Percentiles rank a stretch among this genome's conserved stretches.
phyloP scores from a whole-genome alignment of 2,113 vertebrate genomes.

The Trogon melanurus region DNA sequence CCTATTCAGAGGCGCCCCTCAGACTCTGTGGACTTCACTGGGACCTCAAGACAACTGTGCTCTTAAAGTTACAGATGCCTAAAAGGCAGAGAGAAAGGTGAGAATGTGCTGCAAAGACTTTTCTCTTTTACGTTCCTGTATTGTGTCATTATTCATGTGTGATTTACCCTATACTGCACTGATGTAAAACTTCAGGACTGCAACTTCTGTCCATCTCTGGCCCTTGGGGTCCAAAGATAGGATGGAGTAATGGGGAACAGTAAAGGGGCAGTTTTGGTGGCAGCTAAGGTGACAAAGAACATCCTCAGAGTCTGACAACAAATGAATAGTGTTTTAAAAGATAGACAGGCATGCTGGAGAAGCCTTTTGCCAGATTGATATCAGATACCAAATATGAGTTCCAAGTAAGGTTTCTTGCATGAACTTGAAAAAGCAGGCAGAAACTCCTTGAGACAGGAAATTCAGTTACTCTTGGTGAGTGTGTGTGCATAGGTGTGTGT shows the following conservation, averaged over 20 bases:
- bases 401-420: background rate
- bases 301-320: background rate
- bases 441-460: background rate
- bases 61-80: background rate
- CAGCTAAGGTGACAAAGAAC: background rate
- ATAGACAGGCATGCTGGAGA: background rate
- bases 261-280: background rate
- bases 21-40: background rate
- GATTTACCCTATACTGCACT: background rate
- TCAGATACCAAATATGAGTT: background rate
- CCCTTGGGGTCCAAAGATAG: background rate
- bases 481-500: background rate
- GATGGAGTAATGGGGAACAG: background rate
- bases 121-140: background rate
- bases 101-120: background rate
- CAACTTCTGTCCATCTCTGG: background rate
- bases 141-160: background rate
- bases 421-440: background rate
- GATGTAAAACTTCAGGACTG: background rate
- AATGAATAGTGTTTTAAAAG: background rate
- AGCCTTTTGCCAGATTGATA: background rate
- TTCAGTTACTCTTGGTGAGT: fast-evolving
- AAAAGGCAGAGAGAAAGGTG: background rate
- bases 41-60: background rate
- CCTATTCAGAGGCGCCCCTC: background rate